Percentiles rank a stretch among this genome's conserved stretches.
phyloP scores from a whole-genome alignment of 2,113 vertebrate species.

The Chlamydotis undulata region DNA sequence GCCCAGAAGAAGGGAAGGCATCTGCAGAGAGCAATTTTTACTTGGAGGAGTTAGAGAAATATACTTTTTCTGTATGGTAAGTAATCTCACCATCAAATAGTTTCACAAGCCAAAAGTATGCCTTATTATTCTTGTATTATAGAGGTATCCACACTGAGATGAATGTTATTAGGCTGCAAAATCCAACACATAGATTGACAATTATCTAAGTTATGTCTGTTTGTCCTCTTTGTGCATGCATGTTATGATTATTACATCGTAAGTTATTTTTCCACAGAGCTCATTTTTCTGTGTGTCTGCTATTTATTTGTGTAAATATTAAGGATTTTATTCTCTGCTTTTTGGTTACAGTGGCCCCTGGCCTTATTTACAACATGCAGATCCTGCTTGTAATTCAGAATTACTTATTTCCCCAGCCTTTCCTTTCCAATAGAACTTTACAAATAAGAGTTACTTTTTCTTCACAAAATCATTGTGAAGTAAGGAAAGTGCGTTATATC shows the following conservation, averaged over 20 bases:
- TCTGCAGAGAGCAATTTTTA: neutral
- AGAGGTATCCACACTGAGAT: neutral
- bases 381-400: neutral
- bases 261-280: neutral
- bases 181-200: neutral
- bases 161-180: neutral
- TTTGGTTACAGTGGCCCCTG: neutral
- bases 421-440: neutral
- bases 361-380: neutral
- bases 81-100: neutral
- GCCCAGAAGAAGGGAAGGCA: neutral
- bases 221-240: neutral
- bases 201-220: neutral
- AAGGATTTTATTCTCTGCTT: neutral
- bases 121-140: neutral
- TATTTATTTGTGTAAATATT: neutral
- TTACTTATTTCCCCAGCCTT: neutral
- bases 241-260: neutral
- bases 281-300: neutral
- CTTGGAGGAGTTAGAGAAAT: constrained; percentile 72
- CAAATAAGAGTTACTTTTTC: neutral
- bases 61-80: constrained; percentile 77
- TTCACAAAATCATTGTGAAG: neutral
- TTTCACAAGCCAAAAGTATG: neutral
- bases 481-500: neutral